Evolutionary conservation across 2,797 vertebrate species (phyloP).

Genomic region (Phataginus tetradactyla): DNA sequence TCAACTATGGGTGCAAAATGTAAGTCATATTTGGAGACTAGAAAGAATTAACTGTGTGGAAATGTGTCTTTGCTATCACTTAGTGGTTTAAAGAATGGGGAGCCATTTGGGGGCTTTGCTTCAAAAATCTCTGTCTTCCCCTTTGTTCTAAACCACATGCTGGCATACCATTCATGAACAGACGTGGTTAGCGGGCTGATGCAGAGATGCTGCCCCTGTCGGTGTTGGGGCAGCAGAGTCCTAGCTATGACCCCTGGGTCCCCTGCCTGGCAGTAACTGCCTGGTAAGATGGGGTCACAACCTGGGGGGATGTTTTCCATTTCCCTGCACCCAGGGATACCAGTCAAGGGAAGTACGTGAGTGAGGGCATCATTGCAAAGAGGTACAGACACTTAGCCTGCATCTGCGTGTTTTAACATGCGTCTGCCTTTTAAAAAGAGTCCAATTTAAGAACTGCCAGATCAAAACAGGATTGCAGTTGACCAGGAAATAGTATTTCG

Average conservation of each 20-base stretch:
- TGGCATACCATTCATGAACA: accelerated
- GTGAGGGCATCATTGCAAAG: accelerated
- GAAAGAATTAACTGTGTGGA: neutral
- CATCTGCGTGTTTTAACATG: accelerated
- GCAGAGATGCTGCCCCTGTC: accelerated
- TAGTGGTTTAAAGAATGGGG: neutral
- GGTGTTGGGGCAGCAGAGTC: neutral
- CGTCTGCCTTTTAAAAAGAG: neutral
- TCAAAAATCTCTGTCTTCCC: accelerated
- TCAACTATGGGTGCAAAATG: neutral
- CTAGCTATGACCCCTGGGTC: accelerated
- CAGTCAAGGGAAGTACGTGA: neutral
- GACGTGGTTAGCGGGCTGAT: accelerated
- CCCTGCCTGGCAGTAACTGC: neutral
- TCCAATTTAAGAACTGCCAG: neutral
- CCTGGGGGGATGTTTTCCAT: neutral
- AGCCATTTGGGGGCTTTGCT: neutral
- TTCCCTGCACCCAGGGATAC: accelerated
- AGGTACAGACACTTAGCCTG: accelerated
- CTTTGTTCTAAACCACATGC: accelerated
- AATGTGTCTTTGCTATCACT: neutral
- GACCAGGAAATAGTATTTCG: neutral
- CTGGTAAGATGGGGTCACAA: neutral
- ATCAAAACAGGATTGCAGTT: neutral
- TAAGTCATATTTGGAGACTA: neutral